Base-by-base conservation (phyloP, 2,113 vertebrate species). In the Melanocharis versteri region DNA sequence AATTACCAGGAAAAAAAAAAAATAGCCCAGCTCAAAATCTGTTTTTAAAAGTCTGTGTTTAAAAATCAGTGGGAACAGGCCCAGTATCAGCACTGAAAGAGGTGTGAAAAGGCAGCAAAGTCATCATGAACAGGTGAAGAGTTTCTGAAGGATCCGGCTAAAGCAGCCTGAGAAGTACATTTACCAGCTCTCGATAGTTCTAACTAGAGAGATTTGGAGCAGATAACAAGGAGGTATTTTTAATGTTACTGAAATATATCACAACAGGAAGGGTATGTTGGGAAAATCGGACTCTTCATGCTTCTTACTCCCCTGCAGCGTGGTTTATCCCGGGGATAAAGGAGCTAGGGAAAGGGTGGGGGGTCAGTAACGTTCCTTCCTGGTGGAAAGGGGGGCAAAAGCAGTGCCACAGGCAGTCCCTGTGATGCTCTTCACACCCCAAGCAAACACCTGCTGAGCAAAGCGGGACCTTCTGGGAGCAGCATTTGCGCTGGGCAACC, bases 261-360 rank as follows among this genome's bases (percentile, higher is more conserved):
- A 51, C 42, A 81, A 21, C 19, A 75, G 33, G 39, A 80, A 86
- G 17, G 39, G 15, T 65, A 42, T 15, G 4, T 56, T n/a, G 22
- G 33, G 27, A 73, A 91, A 93, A 87, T 10, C 4, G 0, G 23
- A 76, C 18, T 51, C 24, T 72, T 51, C 15, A 13, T 48, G 57
- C 8, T 51, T 19, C 35, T 73, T 57, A 58, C 57, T 73, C 10
- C 28, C 30, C 39, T 90, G 65, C 42, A 39, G 30, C 19, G 42
- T 37, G 11, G 50, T 21, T 73, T 14, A 12, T 1, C 6, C 27
- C 16, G 21, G 19, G 42, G 33, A 70, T 70, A 40, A n/a, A 79
- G 8, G 33, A 60, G 14, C 0, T 2, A 4, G 50, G 30, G 33
- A 58, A 78, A 51, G 37, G 11, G 15, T 1, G 1, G 14, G 11